Conservation (phyloP, 1,140 invertebrate species). For the Brachionus sp. region DNA sequence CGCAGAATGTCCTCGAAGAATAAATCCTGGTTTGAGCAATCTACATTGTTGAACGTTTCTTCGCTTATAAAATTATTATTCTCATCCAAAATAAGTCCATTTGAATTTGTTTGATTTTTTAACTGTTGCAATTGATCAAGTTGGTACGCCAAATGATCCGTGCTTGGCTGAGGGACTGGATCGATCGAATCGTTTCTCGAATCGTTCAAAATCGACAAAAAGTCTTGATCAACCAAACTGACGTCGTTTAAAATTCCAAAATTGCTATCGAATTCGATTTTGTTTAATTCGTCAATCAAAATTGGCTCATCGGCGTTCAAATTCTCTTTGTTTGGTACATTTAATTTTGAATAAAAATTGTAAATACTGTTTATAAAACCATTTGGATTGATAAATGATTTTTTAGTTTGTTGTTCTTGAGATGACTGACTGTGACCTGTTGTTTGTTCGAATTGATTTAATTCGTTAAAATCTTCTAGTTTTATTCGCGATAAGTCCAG, state of each 20-base stretch:
- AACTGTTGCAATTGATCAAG: slow-evolving; percentile 23
- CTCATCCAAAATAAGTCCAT: not conserved
- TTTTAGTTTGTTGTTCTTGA: not conserved
- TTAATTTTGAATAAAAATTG: slow-evolving; percentile 5
- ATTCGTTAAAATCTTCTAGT: slow-evolving; percentile 37
- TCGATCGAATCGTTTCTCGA: not conserved
- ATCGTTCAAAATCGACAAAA: not conserved
- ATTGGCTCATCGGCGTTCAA: not conserved
- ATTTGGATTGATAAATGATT: not conserved
- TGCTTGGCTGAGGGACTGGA: not conserved
- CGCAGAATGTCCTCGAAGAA: slow-evolving; percentile 17
- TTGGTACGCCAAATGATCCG: not conserved
- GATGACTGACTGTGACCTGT: not conserved
- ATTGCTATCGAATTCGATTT: not conserved
- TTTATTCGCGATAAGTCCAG: slow-evolving; percentile 20
- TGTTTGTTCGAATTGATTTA: not conserved
- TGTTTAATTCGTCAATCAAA: not conserved
- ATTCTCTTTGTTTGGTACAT: not conserved
- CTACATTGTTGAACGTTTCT: not conserved
- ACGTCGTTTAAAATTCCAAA: not conserved
- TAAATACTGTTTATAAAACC: slow-evolving; percentile 2
- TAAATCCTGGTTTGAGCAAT: slow-evolving; percentile 1
- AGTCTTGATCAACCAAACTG: not conserved
- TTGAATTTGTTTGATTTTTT: not conserved
- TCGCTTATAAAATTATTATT: slow-evolving; percentile 7